Conservation (phyloP, 1,140 invertebrate species). For the Steinernema khuongi region DNA sequence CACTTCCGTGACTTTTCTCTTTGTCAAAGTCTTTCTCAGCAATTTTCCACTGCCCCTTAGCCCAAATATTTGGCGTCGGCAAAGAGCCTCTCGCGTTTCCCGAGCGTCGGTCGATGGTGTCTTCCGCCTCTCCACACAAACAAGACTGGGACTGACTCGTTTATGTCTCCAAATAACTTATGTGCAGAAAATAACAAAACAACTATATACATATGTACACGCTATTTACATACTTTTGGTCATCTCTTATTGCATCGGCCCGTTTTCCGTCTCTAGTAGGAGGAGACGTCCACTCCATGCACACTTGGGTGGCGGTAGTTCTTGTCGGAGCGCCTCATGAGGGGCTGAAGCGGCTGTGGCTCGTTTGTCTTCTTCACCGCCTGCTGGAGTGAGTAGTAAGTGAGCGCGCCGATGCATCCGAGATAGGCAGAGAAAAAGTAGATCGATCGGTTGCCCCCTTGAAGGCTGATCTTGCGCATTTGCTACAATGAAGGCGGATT, state of each 20-base stretch:
- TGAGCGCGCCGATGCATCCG: not conserved
- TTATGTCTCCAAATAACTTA: not conserved
- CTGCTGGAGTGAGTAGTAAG: not conserved
- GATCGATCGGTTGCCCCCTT: not conserved
- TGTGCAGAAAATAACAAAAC: not conserved
- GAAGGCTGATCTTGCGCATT: slow-evolving; percentile 3
- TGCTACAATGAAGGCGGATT: not conserved
- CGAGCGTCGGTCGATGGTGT: too few species aligned
- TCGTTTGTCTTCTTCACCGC: not conserved
- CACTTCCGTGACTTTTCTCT: too few species aligned
- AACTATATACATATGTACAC: slow-evolving; percentile 8
- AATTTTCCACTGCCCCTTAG: too few species aligned
- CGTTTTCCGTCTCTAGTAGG: not conserved
- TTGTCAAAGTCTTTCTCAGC: too few species aligned
- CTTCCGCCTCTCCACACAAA: too few species aligned
- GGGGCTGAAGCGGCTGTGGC: not conserved
- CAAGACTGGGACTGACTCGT: too few species aligned
- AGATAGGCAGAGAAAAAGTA: not conserved
- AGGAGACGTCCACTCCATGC: not conserved
- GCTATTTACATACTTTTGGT: slow-evolving; percentile 12
- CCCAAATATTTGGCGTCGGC: too few species aligned
- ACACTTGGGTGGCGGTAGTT: slow-evolving; percentile 3
- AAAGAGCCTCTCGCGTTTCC: too few species aligned
- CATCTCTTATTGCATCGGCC: slow-evolving; percentile 9
- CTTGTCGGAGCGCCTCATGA: not conserved